Evolutionary conservation across 1,140 invertebrate genomes (phyloP), one percentile per base, ranked within the genome.

Genomic region (Heterodera schachtii): DNA sequence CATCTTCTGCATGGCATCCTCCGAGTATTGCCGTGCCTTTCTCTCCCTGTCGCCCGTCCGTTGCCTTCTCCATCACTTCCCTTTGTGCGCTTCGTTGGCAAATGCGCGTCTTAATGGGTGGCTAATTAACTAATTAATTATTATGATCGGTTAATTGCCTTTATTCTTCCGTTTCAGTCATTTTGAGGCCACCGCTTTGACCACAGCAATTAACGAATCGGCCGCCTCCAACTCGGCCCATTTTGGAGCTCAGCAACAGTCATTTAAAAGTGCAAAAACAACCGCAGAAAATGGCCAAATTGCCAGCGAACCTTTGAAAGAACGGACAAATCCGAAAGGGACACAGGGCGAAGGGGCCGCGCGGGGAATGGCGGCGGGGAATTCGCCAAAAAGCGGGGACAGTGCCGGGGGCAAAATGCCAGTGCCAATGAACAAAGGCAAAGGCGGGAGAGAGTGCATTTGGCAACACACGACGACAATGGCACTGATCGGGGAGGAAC

Each of bases 1-100:
- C 82, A 84, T 88, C 52, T 88, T 90, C 81, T 88, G 87, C 75
- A 81, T 86, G 52, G 88, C 87, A 0, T 82, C 80, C 64, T 73
- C 67, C 11, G 87, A 88, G 66, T 88, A 88, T 74, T 78, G 81
- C 8, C 75, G 88, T 60, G 87, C 88, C 3, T 88, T 88, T 75
- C 52, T 90, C 3, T 78, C 77, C 3, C 77, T 78, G 11, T 49
- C 47, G 47, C 64, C 77, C 47, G 44, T 78, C 21, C 52, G 31
- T 66, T 78, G 77, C 13, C 70, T 78, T 31, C 21, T 78, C 31
- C 77, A 64, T 31, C 70, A 69, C 46, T 71, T 78, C 49, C 77
- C 77, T 13, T 64, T 78, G 5, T 78, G 77, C 47, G 70, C 66
- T 19, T 21, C 77, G n/a, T 70, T 78, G n/a, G 64, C 60, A n/a